Evolutionary conservation across 2,113 vertebrate species (phyloP), one percentile per base, ranked within the genome.

Genomic region (Lepus europaeus): DNA sequence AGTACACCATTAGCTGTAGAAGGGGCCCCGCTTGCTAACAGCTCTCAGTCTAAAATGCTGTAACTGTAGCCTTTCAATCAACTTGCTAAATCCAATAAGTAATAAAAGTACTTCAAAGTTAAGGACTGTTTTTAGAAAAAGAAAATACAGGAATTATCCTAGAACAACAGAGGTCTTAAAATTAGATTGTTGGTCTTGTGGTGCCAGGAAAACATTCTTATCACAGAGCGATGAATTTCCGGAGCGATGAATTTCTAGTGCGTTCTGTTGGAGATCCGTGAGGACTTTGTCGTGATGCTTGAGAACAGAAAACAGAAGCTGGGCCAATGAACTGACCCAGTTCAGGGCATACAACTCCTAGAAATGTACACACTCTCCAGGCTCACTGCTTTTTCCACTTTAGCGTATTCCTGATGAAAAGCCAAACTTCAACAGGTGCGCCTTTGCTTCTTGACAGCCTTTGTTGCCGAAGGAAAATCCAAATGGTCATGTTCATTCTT

Each of bases 81-180:
- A 64, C 86, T 73, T 92, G 83, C 51, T 66, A 96, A 87, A 91
- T 49, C 45, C 66, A 93, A 17, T 31, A 93, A 82, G 36, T 53
- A 90, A 89, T 76, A 49, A 39, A 45, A 68, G 10, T 70, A 59
- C 53, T 94, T 91, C 23, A 33, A 89, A 74, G 82, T 33, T 36
- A 74, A 80, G 29, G 10, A 69, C 4, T 27, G 2, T 45, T 76
- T 81, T 70, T 27, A 19, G n/a, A 53, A 77, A 83, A 36, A n/a
- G 56, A 45, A 78, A 82, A 80, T 23, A 59, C 2, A 59, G 17
- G 14, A 68, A 63, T 90, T 82, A 36, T 49, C 13, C 72, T 80
- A 70, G 93, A 78, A 31, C 64, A 56, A 29, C 59, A 33, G 66
- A 68, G 3, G 11, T 69, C 61, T 93, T 45, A 56, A 72, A 82